Conservation (phyloP, 2,797 vertebrate species). For the Sorex maritimensis region DNA sequence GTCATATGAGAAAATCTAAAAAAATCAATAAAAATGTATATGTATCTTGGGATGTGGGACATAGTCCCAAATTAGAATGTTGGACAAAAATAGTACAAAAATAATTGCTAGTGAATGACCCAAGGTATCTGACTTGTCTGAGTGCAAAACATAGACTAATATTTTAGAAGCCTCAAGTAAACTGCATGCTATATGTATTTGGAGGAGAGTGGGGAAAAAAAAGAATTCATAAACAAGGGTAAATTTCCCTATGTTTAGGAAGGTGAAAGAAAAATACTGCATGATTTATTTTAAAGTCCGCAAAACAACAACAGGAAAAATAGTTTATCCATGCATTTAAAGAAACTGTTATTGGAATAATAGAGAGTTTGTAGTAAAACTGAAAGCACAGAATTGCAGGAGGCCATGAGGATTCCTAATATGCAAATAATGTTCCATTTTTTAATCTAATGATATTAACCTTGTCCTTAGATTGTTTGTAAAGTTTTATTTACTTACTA, state of each 20-base stretch:
- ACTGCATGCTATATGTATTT: not conserved
- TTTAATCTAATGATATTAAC: not conserved
- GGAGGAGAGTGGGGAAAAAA: not conserved
- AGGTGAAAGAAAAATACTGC: not conserved
- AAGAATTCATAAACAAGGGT: not conserved
- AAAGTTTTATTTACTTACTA: not conserved
- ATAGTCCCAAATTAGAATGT: constrained; percentile 25
- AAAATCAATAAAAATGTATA: constrained; percentile 37
- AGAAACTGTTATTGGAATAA: not conserved
- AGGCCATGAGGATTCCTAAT: not conserved
- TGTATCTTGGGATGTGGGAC: not conserved
- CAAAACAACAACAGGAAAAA: constrained; percentile 4
- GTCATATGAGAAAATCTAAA: constrained; percentile 19
- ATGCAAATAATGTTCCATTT: not conserved
- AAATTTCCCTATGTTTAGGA: not conserved
- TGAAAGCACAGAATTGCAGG: not conserved
- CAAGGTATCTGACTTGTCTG: constrained; percentile 15
- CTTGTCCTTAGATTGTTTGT: not conserved
- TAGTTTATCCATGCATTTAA: constrained; percentile 6
- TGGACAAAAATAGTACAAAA: not conserved
- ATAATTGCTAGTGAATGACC: not conserved
- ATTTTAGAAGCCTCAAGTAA: constrained; percentile 4
- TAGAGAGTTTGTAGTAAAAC: not conserved
- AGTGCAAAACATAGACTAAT: not conserved
- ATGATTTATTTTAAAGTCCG: not conserved